Evolutionary conservation across 2,797 vertebrate species (phyloP), one percentile per base, ranked within the genome.

Genomic region (Phrynocephalus forsythii): DNA sequence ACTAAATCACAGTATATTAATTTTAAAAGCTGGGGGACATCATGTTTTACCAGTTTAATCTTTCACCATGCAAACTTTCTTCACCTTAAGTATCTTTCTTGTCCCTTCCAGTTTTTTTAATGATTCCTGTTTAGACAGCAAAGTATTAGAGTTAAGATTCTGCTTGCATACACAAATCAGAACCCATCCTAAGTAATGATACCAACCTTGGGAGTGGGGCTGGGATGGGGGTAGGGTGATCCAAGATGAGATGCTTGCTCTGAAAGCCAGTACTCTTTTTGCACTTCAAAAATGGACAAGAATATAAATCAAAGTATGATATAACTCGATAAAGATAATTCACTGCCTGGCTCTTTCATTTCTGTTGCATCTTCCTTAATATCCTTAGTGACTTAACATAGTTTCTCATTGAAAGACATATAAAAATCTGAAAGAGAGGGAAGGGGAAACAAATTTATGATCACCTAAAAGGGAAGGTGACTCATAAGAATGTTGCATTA

Each of bases 381-480:
- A 90, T 90, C 85, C 91, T 93, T 92, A 92, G 86, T 86, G 92
- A 95, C 92, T 92, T 93, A 92, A 94, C 76, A 16, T 15, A 79
- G 89, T 88, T 89, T 95, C 96, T 95, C 90, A 92, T 93, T 94
- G 94, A 93, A 95, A 94, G 92, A 93, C 92, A 91, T 87, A 93
- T 83, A 95, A 94, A 93, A 94, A 94, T 94, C 90, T 95, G 94
- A 28, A 87, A 86, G 90, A 69, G 69, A 38, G 80, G 89, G 84
- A 68, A 87, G 79, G 75, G 89, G 72, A 87, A 85, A 89, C 86
- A 95, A 93, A 95, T 95, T 92, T 92, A 95, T 96, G 92, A 87
- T 90, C 89, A 91, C 87, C 87, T 96, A 95, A 96, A 95, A 95
- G 92, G 90, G 84, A 96, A 94, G 89, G 91, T 96, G 95, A 96